These are phyloP conservation scores for Eulithis testata DNA, from an alignment of 2,888 invertebrate species.

Conservation along the genomic window DNA sequence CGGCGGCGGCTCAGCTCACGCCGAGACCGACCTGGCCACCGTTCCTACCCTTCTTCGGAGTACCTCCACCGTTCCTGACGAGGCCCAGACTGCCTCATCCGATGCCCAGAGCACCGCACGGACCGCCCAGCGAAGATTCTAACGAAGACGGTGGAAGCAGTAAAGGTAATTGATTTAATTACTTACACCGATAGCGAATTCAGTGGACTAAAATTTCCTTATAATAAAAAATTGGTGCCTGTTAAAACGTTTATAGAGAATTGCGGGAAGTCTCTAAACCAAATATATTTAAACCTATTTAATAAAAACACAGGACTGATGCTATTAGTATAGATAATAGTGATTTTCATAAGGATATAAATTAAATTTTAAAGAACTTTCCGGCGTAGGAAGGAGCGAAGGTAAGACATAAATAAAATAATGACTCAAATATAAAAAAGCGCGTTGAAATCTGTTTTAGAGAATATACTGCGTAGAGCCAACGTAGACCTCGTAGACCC, in stretches of 20 bases:
- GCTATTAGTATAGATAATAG: no score
- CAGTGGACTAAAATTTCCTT: no score
- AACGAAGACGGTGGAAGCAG: slow-evolving; percentile 82
- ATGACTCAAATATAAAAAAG: background rate
- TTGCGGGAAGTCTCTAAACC: no score
- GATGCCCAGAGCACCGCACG: slow-evolving; percentile 75
- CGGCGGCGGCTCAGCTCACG: slow-evolving; percentile 86
- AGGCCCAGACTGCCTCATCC: slow-evolving; percentile 74
- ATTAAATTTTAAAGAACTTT: no score
- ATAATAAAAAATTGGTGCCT: no score
- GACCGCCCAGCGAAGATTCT: slow-evolving; percentile 83
- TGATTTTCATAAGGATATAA: no score
- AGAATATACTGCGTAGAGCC: background rate
- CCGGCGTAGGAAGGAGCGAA: no score
- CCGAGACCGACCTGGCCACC: slow-evolving; percentile 86
- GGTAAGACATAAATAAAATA: no score
- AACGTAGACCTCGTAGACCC: background rate
- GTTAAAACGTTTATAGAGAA: no score
- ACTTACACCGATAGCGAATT: background rate
- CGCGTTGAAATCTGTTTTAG: slow-evolving; percentile 29
- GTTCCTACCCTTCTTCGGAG: slow-evolving; percentile 85
- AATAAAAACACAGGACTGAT: no score
- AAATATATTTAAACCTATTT: no score
- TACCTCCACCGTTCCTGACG: slow-evolving; percentile 84
- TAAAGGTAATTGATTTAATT: slow-evolving; percentile 61